Evolutionary conservation across 2,113 vertebrate species (phyloP).

Genomic region (Entelurus aequoreus): DNA sequence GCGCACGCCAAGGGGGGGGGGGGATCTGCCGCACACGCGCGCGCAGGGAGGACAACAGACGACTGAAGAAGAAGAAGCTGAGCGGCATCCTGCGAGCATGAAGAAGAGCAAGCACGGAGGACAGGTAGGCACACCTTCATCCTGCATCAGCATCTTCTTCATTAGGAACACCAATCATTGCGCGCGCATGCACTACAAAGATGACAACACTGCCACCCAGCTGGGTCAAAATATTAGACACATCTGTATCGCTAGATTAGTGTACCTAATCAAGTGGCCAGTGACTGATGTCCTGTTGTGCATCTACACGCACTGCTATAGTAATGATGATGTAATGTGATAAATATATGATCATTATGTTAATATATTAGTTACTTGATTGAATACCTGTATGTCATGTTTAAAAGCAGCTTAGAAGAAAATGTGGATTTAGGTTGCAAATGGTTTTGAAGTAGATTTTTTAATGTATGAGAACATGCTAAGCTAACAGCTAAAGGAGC

Average conservation of each 20-base stretch:
- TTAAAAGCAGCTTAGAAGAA: too few species aligned
- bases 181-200: neutral
- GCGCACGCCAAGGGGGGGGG: constrained; percentile 9
- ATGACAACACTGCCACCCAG: neutral
- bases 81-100: constrained; percentile 60
- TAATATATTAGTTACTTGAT: too few species aligned
- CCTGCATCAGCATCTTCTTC: neutral
- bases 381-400: too few species aligned
- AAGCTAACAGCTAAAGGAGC: neutral
- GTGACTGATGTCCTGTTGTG: too few species aligned
- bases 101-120: constrained; percentile 82
- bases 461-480: neutral
- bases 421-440: neutral
- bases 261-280: too few species aligned
- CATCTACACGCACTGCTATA: too few species aligned
- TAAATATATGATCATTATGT: too few species aligned
- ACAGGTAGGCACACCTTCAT: constrained; percentile 62
- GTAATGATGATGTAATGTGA: too few species aligned
- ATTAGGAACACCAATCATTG: neutral
- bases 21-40: constrained; percentile 31
- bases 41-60: constrained; percentile 39
- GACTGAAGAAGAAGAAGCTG: constrained; percentile 21
- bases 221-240: too few species aligned
- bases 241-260: too few species aligned
- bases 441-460: neutral